Base-by-base conservation (phyloP, 2,888 invertebrate species). In the Dichetophora obliterata region DNA sequence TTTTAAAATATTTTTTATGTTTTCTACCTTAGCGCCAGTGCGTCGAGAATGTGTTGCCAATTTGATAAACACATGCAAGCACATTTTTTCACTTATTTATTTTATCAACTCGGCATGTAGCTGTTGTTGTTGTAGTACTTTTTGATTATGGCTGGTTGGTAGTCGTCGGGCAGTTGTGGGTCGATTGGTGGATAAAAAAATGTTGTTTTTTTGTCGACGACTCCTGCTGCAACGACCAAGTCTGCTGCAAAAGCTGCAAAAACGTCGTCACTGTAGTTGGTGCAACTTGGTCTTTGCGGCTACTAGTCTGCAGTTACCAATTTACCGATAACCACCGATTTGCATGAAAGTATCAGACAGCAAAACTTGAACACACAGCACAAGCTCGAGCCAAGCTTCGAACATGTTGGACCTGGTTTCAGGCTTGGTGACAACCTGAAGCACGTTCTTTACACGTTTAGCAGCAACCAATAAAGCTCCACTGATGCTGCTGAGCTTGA, bases 231-330 rank as follows among this genome's bases (percentile, higher is more conserved):
- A 22, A 22, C 14, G 5, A 34, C 43, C 8, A 16, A 37, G 34
- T 65, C 22, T 31, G 34, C 65, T 34, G 16, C 69, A 31, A 31
- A 31, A 31, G 31, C 31, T 22, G 31, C 69, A 37, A 14, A 37
- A 19, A 16, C 19, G 1, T 5, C 43, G 59, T 27, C 37, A 6
- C 9, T 54, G 14, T 16, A 22, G 6, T 2, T 54, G 54, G 19
- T n/a, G 54, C 65, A n/a, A 65, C 6, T 37, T 9, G 34, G 5
- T 19, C 37, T 65, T 37, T 34, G 37, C 65, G 34, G 65, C 66
- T 68, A 68, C 68, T 68, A 24, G 71, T 71, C 59, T 59, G 34
- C 71, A 59, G 71, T 59, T 71, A 71, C 71, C 43, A 71, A 71
- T 71, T 71, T 71, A 71, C 71, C 71, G 71, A 71, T 71, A 71